Evolutionary conservation across 2,888 invertebrate genomes (phyloP), one percentile per base, ranked within the genome.

Genomic region (Agrotis puta): DNA sequence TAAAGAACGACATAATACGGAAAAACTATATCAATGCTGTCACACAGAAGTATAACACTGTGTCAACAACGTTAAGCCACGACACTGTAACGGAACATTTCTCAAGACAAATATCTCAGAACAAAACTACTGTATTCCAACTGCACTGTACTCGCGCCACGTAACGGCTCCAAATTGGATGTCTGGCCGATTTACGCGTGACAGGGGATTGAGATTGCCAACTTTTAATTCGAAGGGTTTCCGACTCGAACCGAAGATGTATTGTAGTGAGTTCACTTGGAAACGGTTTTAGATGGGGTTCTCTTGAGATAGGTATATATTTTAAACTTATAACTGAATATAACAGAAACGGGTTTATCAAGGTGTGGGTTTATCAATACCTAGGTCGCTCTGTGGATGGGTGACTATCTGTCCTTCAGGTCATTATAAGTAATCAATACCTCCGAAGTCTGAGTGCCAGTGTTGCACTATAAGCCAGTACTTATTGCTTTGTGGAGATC

Each of bases 161-260:
- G 77, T 89, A 87, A 89, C 87, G 87, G 82, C 79, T 85, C 88
- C 88, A 93, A 94, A 94, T 94, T 93, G 92, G 91, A 92, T 93
- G 92, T 92, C 93, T 90, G 88, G 81, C 87, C 87, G 88, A 86
- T 88, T 90, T 89, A 89, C 88, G 88, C 86, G 88, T 91, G 92
- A 92, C 90, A 82, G 70, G 88, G 88, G 89, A 87, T 89, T 84
- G 88, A 85, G 89, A 89, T 90, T 89, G 89, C 84, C 85, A 87
- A 88, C 83, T 92, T 91, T 91, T 90, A 91, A 91, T 91, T 90
- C 87, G 81, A 81, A 85, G 77, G 88, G 83, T 62, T 81, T 73
- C 45, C 54, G 62, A 59, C 71, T 85, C 72, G 71, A 47, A 58
- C 56, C 48, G 27, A 54, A 54, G 24, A 48, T 16, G 48, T 27